Base-by-base conservation (phyloP, 2,888 invertebrate species). In the Apotomis betuletana region DNA sequence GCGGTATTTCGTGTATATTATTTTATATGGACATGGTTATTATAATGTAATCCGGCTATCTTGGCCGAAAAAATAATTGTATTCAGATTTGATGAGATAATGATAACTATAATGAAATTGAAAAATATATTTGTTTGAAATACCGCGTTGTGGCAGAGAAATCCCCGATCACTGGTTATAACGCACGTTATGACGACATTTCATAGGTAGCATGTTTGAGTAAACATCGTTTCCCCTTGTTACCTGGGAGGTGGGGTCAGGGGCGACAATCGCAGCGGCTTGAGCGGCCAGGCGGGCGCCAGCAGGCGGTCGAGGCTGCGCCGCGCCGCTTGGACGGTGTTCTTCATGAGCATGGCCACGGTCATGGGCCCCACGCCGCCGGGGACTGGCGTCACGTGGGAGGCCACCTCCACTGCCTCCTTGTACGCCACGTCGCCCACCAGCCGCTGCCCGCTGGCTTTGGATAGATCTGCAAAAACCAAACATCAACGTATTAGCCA, bases 331-430 rank as follows among this genome's bases (percentile, higher is more conserved):
- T 96, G 94, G 51, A 98, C 97, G 0, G 99, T 99, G 91, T 99
- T 99, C 80, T 96, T 95, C 97, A 99, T 98, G 49, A 98, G 92
- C 98, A 99, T 99, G 27, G 99, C 98, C 76, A 99, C 99, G 0
- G 99, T 99, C 99, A 99, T 99, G 13, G 99, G 99, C 0, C 99
- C 99, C 74, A 99, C 99, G 75, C 99, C 99, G 70, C 97, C 97
- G 10, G 98, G 98, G 64, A 99, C 99, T 4, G 99, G 99, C 38
- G 99, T 99, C 82, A 99, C 97, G 90, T 95, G 96, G 0, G 97
- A 96, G 13, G 99, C 99, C 74, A 97, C 96, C 78, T 95, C 88
- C 77, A 94, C 94, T 5, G 97, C 99, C 85, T 97, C 97, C 27
- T 93, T 94, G 91, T 96, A 99, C 68, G 96, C 97, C 6, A 99